These are phyloP conservation scores for Capreolus pygargus DNA, from an alignment of 2,113 vertebrate species.

Conservation along the genomic window DNA sequence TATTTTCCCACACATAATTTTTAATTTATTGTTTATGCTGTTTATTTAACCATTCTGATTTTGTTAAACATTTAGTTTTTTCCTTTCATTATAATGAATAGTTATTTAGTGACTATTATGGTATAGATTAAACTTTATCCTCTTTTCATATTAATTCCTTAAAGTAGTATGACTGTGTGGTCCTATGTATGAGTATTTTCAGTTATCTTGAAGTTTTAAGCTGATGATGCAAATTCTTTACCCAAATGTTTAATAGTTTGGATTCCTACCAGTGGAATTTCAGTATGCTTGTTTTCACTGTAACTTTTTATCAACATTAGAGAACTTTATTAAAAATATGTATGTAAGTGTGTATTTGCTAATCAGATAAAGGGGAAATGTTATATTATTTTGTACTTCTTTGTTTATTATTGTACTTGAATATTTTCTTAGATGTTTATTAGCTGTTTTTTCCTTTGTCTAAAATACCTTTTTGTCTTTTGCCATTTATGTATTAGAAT, in stretches of 20 bases:
- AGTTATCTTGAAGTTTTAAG: background rate
- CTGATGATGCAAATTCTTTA: background rate
- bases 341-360: background rate
- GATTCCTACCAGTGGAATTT: background rate
- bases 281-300: background rate
- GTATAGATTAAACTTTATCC: background rate
- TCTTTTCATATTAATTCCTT: constrained; percentile 4
- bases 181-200: background rate
- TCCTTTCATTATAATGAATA: background rate
- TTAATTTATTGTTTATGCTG: background rate
- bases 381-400: background rate
- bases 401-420: background rate
- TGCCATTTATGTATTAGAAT: background rate
- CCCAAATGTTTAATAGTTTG: background rate
- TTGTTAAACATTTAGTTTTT: background rate
- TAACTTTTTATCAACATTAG: constrained; percentile 21
- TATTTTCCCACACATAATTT: background rate
- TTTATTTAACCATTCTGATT: constrained; percentile 10
- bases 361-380: background rate
- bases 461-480: background rate
- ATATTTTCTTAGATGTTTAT: constrained; percentile 14
- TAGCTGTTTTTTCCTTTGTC: background rate
- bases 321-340: background rate
- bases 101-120: background rate
- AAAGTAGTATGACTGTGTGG: background rate